Base-by-base conservation (phyloP, 2,113 vertebrate species). In the Anolis sagrei region DNA sequence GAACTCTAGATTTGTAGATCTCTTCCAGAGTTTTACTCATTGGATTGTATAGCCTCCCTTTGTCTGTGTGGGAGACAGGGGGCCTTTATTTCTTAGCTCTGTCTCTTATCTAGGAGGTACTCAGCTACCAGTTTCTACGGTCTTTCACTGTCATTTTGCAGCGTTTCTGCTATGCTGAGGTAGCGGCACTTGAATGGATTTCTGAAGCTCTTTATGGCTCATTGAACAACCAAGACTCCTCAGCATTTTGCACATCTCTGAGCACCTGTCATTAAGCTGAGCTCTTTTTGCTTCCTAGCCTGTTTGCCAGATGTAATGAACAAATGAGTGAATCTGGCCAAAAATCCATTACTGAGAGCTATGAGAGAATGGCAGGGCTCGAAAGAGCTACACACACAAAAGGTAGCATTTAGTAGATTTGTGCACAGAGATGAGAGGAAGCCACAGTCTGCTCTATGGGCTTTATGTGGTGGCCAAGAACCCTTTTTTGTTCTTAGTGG, bases 241-340 rank as follows among this genome's bases (percentile, higher is more conserved):
- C 69, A 80, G 77, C 54, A 51, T 73, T 83, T 83, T 66, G 76
- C 76, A 83, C 7, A 34, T 70, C 69, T 87, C n/a, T 79, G 54
- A 83, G 58, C 48, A 25, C 69, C 5, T 49, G 19, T n/a, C 74
- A 36, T 54, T 54, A 54, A 32, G 4, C 66, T 66, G 13, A 54
- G 36, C 4, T 39, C 58, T 66, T 75, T 75, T 25, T 73, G 39
- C 58, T 83, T 73, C 23, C 74, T 36, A 36, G n/a, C 51, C 75
- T 79, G 75, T 16, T 83, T 79, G 76, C 76, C 58, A 79, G 32
- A 51, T n/a, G 39, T 83, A 79, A 78, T 79, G 75, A 87, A 74
- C 69, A 74, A 64, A 73, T n/a, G 68, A 51, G 61, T 34, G 64
- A 39, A 66, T 32, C 39, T 51, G 70, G 81, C 54, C 58, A 74